These are phyloP conservation scores for Labeo calbasu DNA, from an alignment of 2,797 vertebrate genomes.

Conservation along the genomic window DNA sequence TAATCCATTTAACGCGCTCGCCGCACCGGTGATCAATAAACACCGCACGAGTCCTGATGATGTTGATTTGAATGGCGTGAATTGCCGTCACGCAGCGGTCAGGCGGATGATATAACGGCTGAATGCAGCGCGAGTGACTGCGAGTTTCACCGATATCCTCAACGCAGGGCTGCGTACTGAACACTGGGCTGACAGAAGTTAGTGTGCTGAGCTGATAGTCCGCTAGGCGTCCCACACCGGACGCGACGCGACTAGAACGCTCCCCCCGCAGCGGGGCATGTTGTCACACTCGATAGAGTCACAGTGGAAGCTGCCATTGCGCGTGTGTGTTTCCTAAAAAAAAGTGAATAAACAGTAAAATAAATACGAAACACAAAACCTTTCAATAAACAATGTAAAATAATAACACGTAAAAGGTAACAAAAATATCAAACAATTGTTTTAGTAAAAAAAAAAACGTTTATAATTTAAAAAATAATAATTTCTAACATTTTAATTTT, in stretches of 20 bases:
- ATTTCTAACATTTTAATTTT: too few relatives aligned
- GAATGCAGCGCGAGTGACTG: background rate
- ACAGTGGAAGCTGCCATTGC: background rate
- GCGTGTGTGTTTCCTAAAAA: too few relatives aligned
- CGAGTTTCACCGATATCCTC: slow-evolving; percentile 32
- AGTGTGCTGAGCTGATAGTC: slow-evolving; percentile 49
- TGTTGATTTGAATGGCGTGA: background rate
- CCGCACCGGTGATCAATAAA: slow-evolving; percentile 11
- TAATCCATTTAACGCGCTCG: slow-evolving; percentile 30
- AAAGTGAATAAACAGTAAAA: too few relatives aligned
- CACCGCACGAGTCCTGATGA: background rate
- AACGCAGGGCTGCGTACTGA: slow-evolving; percentile 46
- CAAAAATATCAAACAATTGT: too few relatives aligned
- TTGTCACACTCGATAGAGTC: background rate
- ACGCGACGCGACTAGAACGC: background rate
- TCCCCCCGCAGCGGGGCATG: slow-evolving; percentile 2
- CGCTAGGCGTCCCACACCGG: slow-evolving; percentile 59
- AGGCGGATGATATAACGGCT: background rate
- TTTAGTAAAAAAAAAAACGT: too few relatives aligned
- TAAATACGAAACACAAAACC: too few relatives aligned
- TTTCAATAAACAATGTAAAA: too few relatives aligned
- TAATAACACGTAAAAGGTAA: too few relatives aligned
- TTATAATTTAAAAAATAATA: too few relatives aligned
- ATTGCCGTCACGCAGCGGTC: background rate
- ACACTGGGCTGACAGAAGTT: slow-evolving; percentile 55